Conservation (phyloP, 2,797 vertebrate species). For the Siniperca scherzeri region DNA sequence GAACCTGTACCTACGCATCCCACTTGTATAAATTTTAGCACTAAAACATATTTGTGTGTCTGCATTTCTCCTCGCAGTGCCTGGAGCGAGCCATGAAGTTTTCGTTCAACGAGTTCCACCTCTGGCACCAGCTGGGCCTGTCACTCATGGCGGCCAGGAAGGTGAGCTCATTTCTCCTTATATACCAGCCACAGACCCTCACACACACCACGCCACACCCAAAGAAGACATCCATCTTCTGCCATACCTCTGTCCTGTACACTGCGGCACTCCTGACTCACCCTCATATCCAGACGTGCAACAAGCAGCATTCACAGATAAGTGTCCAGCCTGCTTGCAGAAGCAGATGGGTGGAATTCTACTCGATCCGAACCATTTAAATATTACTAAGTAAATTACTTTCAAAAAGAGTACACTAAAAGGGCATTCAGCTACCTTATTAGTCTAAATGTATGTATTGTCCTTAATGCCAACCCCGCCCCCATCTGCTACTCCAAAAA, state of each 20-base stretch:
- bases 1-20: background rate
- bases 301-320: constrained; percentile 23
- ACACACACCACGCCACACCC: constrained; percentile 40
- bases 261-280: constrained; percentile 13
- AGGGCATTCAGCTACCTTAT: background rate
- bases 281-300: constrained; percentile 10
- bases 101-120: constrained; percentile 96
- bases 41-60: constrained; percentile 12
- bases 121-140: constrained; percentile 97
- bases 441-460: background rate
- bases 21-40: background rate
- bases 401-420: background rate
- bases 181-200: constrained; percentile 39
- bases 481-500: background rate
- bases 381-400: background rate
- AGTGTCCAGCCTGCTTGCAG: background rate
- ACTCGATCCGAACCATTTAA: background rate
- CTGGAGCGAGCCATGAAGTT: constrained; percentile 98
- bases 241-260: constrained; percentile 29
- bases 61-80: constrained; percentile 85
- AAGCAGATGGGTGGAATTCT: constrained; percentile 5
- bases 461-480: background rate
- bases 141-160: constrained; percentile 96
- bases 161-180: constrained; percentile 88
- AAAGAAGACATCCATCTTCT: constrained; percentile 51